These are phyloP conservation scores for Oryzias sinensis DNA, from an alignment of 2,797 vertebrate species.

Conservation along the genomic window DNA sequence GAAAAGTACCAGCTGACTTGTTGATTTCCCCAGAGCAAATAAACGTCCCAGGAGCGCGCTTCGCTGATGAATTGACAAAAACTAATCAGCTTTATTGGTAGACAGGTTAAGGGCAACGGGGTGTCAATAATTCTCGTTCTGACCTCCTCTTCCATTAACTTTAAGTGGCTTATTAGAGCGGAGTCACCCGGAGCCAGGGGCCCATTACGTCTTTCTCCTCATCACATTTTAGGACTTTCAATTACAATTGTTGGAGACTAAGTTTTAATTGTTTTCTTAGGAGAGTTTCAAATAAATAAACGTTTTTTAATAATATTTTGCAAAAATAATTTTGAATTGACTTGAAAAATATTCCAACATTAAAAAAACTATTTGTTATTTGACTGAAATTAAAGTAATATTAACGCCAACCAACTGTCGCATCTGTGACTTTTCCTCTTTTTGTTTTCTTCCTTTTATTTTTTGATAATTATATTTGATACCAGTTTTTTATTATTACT, in stretches of 20 bases:
- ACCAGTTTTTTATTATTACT: too few relatives aligned
- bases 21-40: constrained; percentile 98
- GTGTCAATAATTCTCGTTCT: constrained; percentile 93
- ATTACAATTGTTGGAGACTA: constrained; percentile 21
- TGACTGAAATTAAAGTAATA: too few relatives aligned
- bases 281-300: not conserved
- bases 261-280: constrained; percentile 8
- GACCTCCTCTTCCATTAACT: constrained; percentile 94
- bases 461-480: too few relatives aligned
- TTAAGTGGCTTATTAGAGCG: constrained; percentile 90
- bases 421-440: too few relatives aligned
- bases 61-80: constrained; percentile 97
- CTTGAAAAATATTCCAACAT: too few relatives aligned
- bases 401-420: too few relatives aligned
- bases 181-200: constrained; percentile 62
- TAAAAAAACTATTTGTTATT: too few relatives aligned
- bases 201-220: constrained; percentile 52
- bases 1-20: constrained; percentile 86
- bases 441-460: too few relatives aligned
- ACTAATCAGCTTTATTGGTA: constrained; percentile 99
- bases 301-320: too few relatives aligned
- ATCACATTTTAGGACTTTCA: constrained; percentile 50
- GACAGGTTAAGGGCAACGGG: constrained; percentile 94
- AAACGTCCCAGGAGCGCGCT: constrained; percentile 82
- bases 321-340: too few relatives aligned